Conservation (phyloP, 2,888 invertebrate genomes). For the Oasisia sp. region DNA sequence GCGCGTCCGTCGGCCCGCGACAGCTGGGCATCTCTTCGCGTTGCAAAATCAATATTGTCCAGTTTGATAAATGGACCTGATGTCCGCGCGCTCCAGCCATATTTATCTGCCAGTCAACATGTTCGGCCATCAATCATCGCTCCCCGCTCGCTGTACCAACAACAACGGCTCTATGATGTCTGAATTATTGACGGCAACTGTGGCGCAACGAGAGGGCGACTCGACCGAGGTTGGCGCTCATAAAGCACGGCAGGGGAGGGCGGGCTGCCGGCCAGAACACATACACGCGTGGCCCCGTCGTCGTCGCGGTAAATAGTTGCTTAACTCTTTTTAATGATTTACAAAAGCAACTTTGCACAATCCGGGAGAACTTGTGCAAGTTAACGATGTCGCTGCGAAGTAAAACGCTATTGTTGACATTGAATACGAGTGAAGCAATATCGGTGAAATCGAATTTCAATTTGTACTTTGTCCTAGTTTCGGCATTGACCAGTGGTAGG, state of each 20-base stretch:
- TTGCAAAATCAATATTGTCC: slow-evolving; percentile 12
- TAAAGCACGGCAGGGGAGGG: background rate
- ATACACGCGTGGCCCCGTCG: background rate
- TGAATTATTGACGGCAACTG: slow-evolving; percentile 3
- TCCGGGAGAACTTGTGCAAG: background rate
- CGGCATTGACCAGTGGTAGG: background rate
- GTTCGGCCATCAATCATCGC: background rate
- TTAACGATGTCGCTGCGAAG: background rate
- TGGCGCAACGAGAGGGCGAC: background rate
- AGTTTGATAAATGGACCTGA: slow-evolving; percentile 12
- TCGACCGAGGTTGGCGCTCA: background rate
- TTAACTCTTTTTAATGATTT: background rate
- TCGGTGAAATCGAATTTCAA: background rate
- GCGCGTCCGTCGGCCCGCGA: background rate
- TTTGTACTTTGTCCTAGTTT: slow-evolving; percentile 1
- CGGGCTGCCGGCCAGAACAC: background rate
- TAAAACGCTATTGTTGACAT: too few relatives aligned
- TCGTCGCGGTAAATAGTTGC: slow-evolving; percentile 1
- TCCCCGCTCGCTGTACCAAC: background rate
- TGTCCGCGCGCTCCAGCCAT: slow-evolving; percentile 7
- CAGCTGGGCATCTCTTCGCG: background rate
- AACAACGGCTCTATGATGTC: slow-evolving; percentile 17
- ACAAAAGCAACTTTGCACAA: background rate
- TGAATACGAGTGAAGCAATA: too few relatives aligned
- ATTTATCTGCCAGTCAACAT: slow-evolving; percentile 17